Percentiles rank a stretch among this genome's conserved stretches.
These are phyloP conservation scores for Patella ulyssiponensis DNA, from an alignment of 2,888 invertebrate species.

Conservation along the genomic window DNA sequence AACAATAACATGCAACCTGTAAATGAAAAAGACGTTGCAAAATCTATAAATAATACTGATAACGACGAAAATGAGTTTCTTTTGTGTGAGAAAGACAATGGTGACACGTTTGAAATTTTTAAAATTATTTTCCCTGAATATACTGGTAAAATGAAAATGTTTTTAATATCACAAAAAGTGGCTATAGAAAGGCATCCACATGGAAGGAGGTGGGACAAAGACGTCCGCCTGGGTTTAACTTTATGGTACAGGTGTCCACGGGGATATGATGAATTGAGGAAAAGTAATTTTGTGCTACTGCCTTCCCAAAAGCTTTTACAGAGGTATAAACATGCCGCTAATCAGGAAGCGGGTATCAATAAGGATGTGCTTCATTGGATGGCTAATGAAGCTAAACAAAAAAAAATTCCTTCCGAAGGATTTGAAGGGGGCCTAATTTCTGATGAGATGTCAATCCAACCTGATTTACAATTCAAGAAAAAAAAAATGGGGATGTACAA, in stretches of 20 bases:
- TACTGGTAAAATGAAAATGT: neutral
- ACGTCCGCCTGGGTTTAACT: slow-evolving; percentile 35
- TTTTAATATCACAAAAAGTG: neutral
- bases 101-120: neutral
- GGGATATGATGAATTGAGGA: slow-evolving; percentile 30
- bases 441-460: slow-evolving; percentile 46
- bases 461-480: slow-evolving; percentile 38
- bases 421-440: slow-evolving; percentile 38
- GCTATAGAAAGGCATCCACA: neutral
- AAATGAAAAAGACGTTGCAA: neutral
- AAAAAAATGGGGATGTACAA: slow-evolving; percentile 29
- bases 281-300: slow-evolving; percentile 30
- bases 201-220: slow-evolving; percentile 16
- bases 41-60: neutral
- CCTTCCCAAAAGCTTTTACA: slow-evolving; percentile 33
- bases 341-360: slow-evolving; percentile 38
- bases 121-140: neutral
- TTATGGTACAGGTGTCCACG: slow-evolving; percentile 36
- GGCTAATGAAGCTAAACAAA: slow-evolving; percentile 35
- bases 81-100: neutral
- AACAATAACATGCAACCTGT: too few relatives aligned
- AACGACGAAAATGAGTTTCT: neutral
- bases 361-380: slow-evolving; percentile 41
- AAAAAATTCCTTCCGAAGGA: slow-evolving; percentile 34
- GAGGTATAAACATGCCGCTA: slow-evolving; percentile 32